Base-by-base conservation (phyloP, 1,140 invertebrate genomes). In the Zaprionus vittiger region DNA sequence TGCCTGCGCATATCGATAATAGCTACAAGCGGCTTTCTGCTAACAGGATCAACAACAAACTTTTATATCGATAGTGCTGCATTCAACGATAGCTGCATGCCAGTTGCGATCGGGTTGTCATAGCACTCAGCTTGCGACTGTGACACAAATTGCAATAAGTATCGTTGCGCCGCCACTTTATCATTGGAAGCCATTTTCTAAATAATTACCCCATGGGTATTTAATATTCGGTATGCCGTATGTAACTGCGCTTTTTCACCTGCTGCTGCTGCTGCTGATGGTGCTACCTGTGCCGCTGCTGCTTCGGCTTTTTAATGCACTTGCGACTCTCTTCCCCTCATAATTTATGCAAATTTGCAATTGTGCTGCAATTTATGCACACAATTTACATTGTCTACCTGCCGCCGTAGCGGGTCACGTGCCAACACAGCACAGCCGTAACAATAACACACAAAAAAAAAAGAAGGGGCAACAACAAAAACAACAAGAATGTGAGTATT, bases 331-430 rank as follows among this genome's bases (percentile, higher is more conserved):
- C 66, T 60, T 34, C 9, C 31, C 31, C 59, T 69, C 77, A 77
- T 79, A 83, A 81, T 81, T 76, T 78, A 87, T 89, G 77, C 71
- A 83, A 83, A 87, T 89, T 89, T 87, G 47, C 70, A 77, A 62
- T 74, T 83, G 77, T 63, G 54, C 44, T 71, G 73, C 73, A 71
- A 72, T 75, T 70, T 75, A 70, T 75, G 68, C 68, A 44, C 80
- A 80, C 75, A 87, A 83, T 78, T 87, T 71, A 74, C 59, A 67
- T 34, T 38, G 54, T 37, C 49, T 52, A 82, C 73, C 77, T 78
- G 73, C 24, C 31, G 67, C 28, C 24, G 38, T 41, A 22, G 41
- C 59, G 67, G 20, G 63, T 73, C 74, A 73, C 69, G 69, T 73
- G 63, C 74, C 62, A 77, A 20, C 44, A 20, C 44, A 17, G 44